Evolutionary conservation across 1,140 invertebrate species (phyloP), one percentile per base, ranked within the genome.

Genomic region (Proctacanthus coquilletti): DNA sequence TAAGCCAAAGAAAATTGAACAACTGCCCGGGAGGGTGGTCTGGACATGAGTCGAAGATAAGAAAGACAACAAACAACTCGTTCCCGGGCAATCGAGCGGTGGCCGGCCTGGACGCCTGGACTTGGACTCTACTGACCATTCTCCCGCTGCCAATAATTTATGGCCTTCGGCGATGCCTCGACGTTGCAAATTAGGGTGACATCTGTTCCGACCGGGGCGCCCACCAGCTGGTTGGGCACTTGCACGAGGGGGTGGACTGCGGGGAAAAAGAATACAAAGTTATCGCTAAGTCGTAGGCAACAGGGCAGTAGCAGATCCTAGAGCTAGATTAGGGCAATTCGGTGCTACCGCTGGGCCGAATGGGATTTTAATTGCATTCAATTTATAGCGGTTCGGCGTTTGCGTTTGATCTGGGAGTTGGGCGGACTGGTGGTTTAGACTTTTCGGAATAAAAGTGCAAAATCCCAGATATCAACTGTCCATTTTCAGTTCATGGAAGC

Each of bases 81-180:
- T n/a, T n/a, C n/a, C n/a, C n/a, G n/a, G n/a, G n/a, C n/a, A n/a
- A n/a, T n/a, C n/a, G n/a, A n/a, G n/a, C n/a, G n/a, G n/a, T n/a
- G n/a, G n/a, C n/a, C n/a, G n/a, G n/a, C n/a, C n/a, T n/a, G n/a
- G n/a, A n/a, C n/a, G 29, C 30, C n/a, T 21, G 14, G 6, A 17
- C 17, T 1, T 15, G 18, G 33, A 15, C 8, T 13, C 13, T 18
- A 39, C 63, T 72, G 67, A 84, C 81, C 80, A 48, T 76, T 79
- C 49, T 84, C 80, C 48, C 80, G 71, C 34, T 81, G 84, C 84
- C 84, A 87, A 53, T 84, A 85, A 67, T 85, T 85, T 57, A 85
- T 82, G 41, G 84, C 81, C 61, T 82, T 83, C 6, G 84, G 84
- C 19, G 80, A 84, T 36, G 81, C 82, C 58, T 85, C 82, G 18